These are phyloP conservation scores for Brachionus sp. DNA, from an alignment of 1,140 invertebrate genomes.

Conservation along the genomic window DNA sequence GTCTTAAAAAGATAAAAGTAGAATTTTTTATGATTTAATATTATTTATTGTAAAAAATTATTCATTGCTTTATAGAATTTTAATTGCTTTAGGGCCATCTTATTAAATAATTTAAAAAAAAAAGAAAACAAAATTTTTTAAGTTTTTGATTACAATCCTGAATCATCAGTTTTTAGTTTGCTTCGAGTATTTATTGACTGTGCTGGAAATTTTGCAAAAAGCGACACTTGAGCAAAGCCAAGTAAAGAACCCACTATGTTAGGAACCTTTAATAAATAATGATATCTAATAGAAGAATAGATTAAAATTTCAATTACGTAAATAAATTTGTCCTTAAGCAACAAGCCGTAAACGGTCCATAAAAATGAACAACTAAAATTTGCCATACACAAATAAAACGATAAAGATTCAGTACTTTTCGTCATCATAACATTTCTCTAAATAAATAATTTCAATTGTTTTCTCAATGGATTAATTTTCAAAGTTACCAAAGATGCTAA, in stretches of 20 bases:
- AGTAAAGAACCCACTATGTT: conserved; percentile 23
- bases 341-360: conserved; percentile 24
- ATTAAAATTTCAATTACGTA: background rate
- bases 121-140: background rate
- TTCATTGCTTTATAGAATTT: too few relatives aligned
- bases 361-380: conserved; percentile 18
- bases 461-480: too few relatives aligned
- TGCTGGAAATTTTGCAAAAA: conserved; percentile 32
- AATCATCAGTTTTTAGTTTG: conserved; percentile 21
- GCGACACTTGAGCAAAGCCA: conserved; percentile 36
- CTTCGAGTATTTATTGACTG: conserved; percentile 14
- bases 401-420: conserved; percentile 41
- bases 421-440: conserved; percentile 29
- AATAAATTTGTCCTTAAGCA: conserved; percentile 37
- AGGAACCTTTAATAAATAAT: conserved; percentile 17
- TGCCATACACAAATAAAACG: conserved; percentile 33
- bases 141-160: background rate
- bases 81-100: too few relatives aligned
- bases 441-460: background rate
- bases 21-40: too few relatives aligned
- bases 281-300: background rate
- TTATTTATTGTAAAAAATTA: too few relatives aligned
- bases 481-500: conserved; percentile 29
- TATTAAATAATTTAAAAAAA: background rate
- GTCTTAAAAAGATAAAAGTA: too few relatives aligned